Percentiles rank a stretch among this genome's conserved stretches.
These are phyloP conservation scores for Eumerus sabulonum DNA, from an alignment of 2,888 invertebrate genomes.

Conservation along the genomic window DNA sequence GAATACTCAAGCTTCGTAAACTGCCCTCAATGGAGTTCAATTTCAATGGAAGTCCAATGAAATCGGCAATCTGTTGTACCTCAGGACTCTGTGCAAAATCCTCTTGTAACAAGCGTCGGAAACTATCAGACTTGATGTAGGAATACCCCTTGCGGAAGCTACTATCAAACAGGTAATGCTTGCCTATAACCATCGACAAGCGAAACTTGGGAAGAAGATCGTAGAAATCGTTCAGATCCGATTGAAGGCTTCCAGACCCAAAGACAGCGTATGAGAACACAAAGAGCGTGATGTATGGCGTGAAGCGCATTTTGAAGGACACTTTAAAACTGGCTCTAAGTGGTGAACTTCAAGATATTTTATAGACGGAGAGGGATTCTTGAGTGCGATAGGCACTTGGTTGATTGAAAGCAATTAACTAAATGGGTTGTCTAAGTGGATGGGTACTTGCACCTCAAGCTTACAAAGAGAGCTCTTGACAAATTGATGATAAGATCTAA, in stretches of 20 bases:
- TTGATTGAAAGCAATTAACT: too few species aligned
- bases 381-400: too few species aligned
- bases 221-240: slow-evolving; percentile 9
- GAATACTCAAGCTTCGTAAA: background rate
- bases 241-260: background rate
- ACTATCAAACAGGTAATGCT: slow-evolving; percentile 15
- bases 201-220: slow-evolving; percentile 2
- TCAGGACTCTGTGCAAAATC: slow-evolving; percentile 7
- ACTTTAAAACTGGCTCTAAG: too few species aligned
- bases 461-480: too few species aligned
- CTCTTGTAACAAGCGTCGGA: background rate
- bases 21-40: background rate
- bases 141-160: background rate
- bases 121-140: slow-evolving; percentile 2
- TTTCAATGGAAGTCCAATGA: background rate
- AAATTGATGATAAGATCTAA: too few species aligned
- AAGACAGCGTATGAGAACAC: background rate
- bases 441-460: too few species aligned
- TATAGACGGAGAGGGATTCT: too few species aligned
- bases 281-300: background rate
- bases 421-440: too few species aligned
- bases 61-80: background rate
- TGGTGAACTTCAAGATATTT: too few species aligned
- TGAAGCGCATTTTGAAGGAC: slow-evolving; percentile 13
- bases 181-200: background rate